These are phyloP conservation scores for Saccostrea cuccullata DNA, from an alignment of 1,140 invertebrate genomes.

Conservation along the genomic window DNA sequence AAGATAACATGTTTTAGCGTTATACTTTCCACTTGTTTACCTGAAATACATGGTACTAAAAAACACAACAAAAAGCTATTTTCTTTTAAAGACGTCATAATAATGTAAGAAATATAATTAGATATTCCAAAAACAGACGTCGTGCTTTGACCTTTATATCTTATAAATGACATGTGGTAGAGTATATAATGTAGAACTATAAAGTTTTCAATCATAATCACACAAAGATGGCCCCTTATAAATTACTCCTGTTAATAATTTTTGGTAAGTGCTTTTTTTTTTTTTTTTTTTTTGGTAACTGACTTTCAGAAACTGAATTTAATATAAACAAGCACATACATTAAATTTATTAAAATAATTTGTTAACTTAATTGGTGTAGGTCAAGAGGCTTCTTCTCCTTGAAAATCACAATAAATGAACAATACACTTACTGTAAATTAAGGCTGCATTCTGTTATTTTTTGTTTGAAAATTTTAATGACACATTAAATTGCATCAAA, in stretches of 20 bases:
- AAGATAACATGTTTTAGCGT: background rate
- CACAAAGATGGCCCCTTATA: background rate
- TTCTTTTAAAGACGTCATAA: background rate
- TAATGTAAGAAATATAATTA: background rate
- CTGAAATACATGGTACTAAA: background rate
- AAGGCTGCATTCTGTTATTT: too few species aligned
- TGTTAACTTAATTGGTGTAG: too few species aligned
- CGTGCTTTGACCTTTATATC: background rate
- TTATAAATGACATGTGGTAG: background rate
- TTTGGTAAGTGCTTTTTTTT: background rate
- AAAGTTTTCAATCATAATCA: conserved; percentile 13
- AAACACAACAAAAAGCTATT: background rate
- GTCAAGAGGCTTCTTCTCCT: too few species aligned
- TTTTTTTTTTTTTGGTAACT: too few species aligned
- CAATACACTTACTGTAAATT: too few species aligned
- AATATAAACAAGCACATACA: too few species aligned
- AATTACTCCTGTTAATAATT: background rate
- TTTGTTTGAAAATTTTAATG: too few species aligned
- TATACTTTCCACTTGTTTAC: background rate
- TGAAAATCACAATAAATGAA: too few species aligned
- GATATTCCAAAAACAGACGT: background rate
- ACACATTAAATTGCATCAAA: too few species aligned
- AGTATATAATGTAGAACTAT: background rate
- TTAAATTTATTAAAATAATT: too few species aligned
- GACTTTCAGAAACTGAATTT: too few species aligned